Conservation (phyloP, 2,113 vertebrate genomes). For the Grammomys dolichurus region DNA sequence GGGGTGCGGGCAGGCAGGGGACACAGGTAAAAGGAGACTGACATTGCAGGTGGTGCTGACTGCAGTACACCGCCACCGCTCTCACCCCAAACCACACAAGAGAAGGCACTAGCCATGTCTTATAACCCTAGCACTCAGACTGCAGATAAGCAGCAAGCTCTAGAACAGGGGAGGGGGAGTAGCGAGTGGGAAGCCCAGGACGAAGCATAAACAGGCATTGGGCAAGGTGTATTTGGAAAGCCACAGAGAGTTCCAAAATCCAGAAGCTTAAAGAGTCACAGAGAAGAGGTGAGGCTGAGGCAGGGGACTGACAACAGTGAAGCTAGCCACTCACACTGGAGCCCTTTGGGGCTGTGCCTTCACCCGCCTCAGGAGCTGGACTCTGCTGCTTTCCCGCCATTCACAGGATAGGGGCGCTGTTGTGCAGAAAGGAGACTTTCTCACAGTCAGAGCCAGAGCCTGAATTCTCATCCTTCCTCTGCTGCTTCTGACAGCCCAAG, state of each 20-base stretch:
- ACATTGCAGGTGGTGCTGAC: neutral
- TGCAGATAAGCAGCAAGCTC: neutral
- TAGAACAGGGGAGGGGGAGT: neutral
- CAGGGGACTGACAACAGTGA: neutral
- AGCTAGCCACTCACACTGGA: neutral
- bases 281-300: neutral
- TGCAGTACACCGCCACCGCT: no score
- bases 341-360: fast-evolving
- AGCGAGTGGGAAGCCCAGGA: no score
- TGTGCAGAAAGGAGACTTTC: neutral
- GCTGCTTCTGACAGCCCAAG: neutral
- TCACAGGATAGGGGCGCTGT: neutral
- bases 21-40: neutral
- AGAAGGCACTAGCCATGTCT: neutral
- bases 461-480: neutral
- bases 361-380: neutral
- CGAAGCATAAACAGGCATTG: neutral
- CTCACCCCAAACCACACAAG: neutral
- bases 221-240: neutral
- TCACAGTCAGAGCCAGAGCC: neutral
- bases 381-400: neutral
- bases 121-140: neutral
- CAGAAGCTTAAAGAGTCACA: neutral
- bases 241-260: neutral
- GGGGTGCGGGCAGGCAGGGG: neutral